Base-by-base conservation (phyloP, 2,113 vertebrate species). In the Sceloporus tristichus region DNA sequence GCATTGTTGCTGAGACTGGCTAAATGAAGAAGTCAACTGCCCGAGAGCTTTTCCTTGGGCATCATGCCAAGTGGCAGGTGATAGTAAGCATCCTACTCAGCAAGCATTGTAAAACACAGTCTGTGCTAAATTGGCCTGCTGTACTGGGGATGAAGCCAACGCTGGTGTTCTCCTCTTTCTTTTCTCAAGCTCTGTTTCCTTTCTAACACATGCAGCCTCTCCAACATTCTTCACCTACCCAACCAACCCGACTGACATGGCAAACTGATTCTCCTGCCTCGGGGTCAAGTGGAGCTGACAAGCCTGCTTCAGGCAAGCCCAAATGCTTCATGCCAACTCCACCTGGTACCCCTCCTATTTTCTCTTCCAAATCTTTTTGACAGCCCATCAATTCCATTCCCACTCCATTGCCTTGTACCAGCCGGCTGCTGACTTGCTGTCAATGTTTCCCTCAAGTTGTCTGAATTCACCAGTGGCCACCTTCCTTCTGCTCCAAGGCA, bases 171-270 rank as follows among this genome's bases (percentile, higher is more conserved):
- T 18, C 59, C 59, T 62, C 6, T 82, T 59, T 84, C 87, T 74
- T n/a, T 27, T 29, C 79, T 34, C 29, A 53, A 34, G 86, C 62
- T 88, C 70, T 75, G 81, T 81, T 77, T 75, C 54, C 42, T 34
- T 2, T 3, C 82, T 34, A 7, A 79, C 56, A 21, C 81, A 13
- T 21, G 42, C 25, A 19, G 21, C 38, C 66, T 73, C 66, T 81
- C 87, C 38, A 80, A 84, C 85, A 66, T 73, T 92, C 0, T 1
- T 89, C 66, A 29, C 48, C 74, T 19, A 42, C 25, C 54, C 79
- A 8, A 83, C 87, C 85, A 81, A 75, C 88, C 90, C 76, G 84
- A 56, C 40, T 84, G 83, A 77, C 85, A 82, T 13, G 42, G 29
- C 29, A 29, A 83, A 54, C 75, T 59, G 48, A 9, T 16, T 0